Percentiles rank a stretch among this genome's conserved stretches.
These are phyloP conservation scores for Drosophila aff. DNA, from an alignment of 1,140 invertebrate genomes.

Conservation along the genomic window DNA sequence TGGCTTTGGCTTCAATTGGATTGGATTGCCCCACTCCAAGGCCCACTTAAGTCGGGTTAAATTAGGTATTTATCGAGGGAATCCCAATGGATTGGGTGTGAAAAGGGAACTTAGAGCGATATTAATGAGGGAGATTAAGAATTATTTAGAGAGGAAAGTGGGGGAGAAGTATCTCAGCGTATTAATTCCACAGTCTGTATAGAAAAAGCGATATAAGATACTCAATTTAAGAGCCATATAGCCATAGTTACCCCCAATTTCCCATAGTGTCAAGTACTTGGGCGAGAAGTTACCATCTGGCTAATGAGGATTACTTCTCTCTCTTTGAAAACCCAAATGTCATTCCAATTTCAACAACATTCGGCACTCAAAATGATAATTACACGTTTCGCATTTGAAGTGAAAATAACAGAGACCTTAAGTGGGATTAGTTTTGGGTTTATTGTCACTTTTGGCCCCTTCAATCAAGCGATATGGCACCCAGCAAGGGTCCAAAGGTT, in stretches of 20 bases:
- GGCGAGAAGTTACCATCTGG: constrained; percentile 16
- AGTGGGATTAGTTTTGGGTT: constrained; percentile 18
- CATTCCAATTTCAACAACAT: constrained; percentile 16
- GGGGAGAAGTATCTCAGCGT: not conserved
- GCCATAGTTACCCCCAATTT: not conserved
- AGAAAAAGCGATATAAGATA: not conserved
- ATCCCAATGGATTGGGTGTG: constrained; percentile 1
- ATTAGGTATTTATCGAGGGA: constrained; percentile 29
- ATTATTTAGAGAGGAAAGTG: not conserved
- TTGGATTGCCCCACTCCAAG: constrained; percentile 59
- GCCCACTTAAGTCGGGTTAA: constrained; percentile 41
- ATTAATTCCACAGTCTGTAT: not conserved
- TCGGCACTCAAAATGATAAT: constrained; percentile 30
- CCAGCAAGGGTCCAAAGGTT: constrained; percentile 16
- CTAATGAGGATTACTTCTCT: constrained; percentile 1
- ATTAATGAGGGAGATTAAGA: not conserved
- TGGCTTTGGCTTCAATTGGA: constrained; percentile 46
- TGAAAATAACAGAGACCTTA: constrained; percentile 41
- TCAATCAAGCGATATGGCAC: constrained; percentile 16
- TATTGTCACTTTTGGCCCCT: constrained; percentile 1
- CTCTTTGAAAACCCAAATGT: not conserved
- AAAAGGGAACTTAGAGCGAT: constrained; percentile 6
- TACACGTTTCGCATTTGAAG: constrained; percentile 36
- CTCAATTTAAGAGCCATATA: not conserved
- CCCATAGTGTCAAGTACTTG: not conserved